Evolutionary conservation across 2,113 vertebrate species (phyloP), one percentile per base, ranked within the genome.

Genomic region (Petroica traversi): DNA sequence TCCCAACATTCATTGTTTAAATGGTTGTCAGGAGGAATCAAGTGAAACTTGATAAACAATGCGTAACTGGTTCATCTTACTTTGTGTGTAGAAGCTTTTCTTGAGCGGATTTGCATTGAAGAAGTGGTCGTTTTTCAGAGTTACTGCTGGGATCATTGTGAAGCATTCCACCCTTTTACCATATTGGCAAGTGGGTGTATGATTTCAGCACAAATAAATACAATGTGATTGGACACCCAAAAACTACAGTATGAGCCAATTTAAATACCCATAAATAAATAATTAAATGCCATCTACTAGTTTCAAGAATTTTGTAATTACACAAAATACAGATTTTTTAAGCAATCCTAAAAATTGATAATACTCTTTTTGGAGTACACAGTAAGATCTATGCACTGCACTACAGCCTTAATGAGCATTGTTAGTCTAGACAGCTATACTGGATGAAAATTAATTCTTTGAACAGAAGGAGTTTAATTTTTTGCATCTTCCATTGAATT

Each of bases 11-110:
- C 99, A 98, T 99, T 99, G 98, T 99, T 98, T 98, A 99, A 99
- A 99, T 98, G 99, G 99, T 98, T 99, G 99, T 99, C 99, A 99
- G 98, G 98, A 98, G 97, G 98, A 99, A 99, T 99, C 98, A 99
- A 99, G 98, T 98, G 98, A 99, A 99, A 98, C 98, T 98, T 98
- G 91, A 98, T 98, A 98, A 99, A 99, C 99, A 99, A 98, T 98
- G 98, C 97, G 96, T 98, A 98, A 98, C 98, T 98, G 98, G 98
- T 98, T 98, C 98, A 98, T 99, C 98, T 98, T 96, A 98, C 97
- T 98, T 97, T 96, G 97, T 98, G 95, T 87, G 94, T 95, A 92
- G 97, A 98, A 98, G 98, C 97, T 95, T 98, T 98, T 97, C 98
- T 97, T 97, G 93, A 83, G 91, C 89, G 97, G 98, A 99, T 99